Percentiles rank a stretch among this genome's conserved stretches.
phyloP scores from a whole-genome alignment of 2,888 invertebrate genomes.

The Seladonia tumulorum region DNA sequence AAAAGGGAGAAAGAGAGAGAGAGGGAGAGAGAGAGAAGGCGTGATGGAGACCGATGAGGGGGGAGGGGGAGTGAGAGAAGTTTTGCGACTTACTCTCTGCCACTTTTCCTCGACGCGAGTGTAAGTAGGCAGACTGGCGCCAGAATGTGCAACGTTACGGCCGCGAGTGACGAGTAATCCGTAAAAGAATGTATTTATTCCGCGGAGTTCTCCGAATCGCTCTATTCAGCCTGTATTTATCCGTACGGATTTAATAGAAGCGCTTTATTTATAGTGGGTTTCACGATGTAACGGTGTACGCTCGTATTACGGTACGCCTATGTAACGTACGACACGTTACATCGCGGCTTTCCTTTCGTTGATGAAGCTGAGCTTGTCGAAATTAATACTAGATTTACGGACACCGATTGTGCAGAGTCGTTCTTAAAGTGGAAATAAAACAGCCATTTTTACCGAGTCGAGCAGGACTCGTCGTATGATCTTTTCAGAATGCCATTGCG shows the following conservation, averaged over 20 bases:
- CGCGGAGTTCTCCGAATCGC: conserved; percentile 45
- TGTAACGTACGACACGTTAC: neutral
- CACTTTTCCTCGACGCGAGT: conserved; percentile 39
- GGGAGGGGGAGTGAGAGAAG: neutral
- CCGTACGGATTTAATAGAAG: conserved; percentile 37
- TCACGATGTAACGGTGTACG: conserved; percentile 30
- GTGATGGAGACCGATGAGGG: neutral
- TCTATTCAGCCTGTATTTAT: conserved; percentile 46
- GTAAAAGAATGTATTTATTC: conserved; percentile 45
- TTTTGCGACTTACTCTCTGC: conserved; percentile 40
- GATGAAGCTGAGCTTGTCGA: conserved; percentile 6
- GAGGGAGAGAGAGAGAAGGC: neutral
- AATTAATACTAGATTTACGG: conserved; percentile 5
- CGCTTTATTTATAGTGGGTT: conserved; percentile 43
- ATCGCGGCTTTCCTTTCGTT: neutral
- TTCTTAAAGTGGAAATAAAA: neutral
- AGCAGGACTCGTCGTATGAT: neutral
- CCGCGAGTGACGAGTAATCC: conserved; percentile 42
- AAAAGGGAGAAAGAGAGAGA: neutral
- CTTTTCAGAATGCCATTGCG: neutral
- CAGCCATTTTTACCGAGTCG: neutral
- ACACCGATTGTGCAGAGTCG: neutral
- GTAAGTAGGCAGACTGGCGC: conserved; percentile 52
- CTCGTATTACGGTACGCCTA: conserved; percentile 15
- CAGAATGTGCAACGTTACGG: conserved; percentile 40